Conservation (phyloP, 2,797 vertebrate species). For the Valencia hispanica region DNA sequence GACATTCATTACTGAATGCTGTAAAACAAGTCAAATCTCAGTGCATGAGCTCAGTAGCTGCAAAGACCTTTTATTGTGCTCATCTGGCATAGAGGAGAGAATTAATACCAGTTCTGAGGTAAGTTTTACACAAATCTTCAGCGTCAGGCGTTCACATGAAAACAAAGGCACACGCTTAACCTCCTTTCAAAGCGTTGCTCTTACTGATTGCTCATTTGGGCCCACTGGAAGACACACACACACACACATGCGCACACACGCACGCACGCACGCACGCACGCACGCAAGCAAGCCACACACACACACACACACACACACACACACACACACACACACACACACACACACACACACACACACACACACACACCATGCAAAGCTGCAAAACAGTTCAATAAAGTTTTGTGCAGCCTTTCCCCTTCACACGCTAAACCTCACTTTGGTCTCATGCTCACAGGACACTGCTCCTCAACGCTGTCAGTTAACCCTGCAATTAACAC, state of each 20-base stretch:
- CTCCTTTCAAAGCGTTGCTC: conserved; percentile 57
- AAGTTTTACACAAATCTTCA: conserved; percentile 65
- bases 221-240: conserved; percentile 42
- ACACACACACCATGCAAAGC: conserved; percentile 30
- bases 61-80: conserved; percentile 19
- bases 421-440: conserved; percentile 45
- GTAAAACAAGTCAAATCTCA: conserved; percentile 51
- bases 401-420: conserved; percentile 15
- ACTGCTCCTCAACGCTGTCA: conserved; percentile 41
- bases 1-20: conserved; percentile 40
- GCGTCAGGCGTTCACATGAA: conserved; percentile 63
- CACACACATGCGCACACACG: conserved; percentile 36
- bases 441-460: conserved; percentile 58
- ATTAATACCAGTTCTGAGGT: conserved; percentile 52
- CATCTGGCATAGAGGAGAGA: conserved; percentile 44
- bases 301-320: conserved; percentile 8
- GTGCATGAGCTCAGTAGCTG: conserved; percentile 15
- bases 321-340: conserved; percentile 17
- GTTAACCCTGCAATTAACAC: conserved; percentile 74
- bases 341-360: conserved; percentile 23
- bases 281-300: neutral
- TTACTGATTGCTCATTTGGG: conserved; percentile 52
- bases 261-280: conserved; percentile 33
- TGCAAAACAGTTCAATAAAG: conserved; percentile 42
- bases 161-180: conserved; percentile 63